A percentile compares a stretch with the other conserved stretches of the same genome.
Evolutionary conservation across 2,888 invertebrate species (phyloP).

Genomic region (Megastigmus dorsalis): DNA sequence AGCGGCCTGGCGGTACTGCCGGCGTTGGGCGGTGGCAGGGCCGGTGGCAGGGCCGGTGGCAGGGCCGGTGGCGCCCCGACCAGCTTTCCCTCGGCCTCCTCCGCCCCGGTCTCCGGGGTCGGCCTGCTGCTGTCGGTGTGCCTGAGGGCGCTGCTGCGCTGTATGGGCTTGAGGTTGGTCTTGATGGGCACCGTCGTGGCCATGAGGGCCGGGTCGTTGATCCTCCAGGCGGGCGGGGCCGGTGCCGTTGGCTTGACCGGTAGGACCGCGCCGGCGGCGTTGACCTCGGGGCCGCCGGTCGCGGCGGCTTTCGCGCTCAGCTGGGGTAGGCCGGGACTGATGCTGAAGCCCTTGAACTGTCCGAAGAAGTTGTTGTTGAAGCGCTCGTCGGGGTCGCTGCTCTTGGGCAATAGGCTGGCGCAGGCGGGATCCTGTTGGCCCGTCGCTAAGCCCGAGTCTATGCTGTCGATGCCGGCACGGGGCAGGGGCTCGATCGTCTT

Average conservation of each 20-base stretch:
- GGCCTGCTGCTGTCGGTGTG: no score
- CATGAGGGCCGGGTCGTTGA: constrained; percentile 57
- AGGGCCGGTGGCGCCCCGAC: constrained; percentile 50
- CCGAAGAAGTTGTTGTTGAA: constrained; percentile 84
- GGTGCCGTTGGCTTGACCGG: constrained; percentile 63
- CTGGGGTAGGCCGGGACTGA: constrained; percentile 80
- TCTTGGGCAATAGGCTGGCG: constrained; percentile 70
- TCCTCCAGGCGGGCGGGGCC: constrained; percentile 65
- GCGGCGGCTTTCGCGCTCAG: constrained; percentile 75
- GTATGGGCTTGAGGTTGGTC: constrained; percentile 65
- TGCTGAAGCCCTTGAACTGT: constrained; percentile 89
- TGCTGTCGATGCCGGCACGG: constrained; percentile 68
- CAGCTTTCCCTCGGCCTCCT: no score
- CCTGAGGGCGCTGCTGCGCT: constrained; percentile 60
- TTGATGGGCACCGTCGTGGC: constrained; percentile 74
- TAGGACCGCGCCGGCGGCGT: constrained; percentile 64
- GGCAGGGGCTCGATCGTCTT: constrained; percentile 71
- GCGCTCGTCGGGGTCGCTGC: constrained; percentile 70
- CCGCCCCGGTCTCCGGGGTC: constrained; percentile 19
- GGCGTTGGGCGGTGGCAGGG: constrained; percentile 80
- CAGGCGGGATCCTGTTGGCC: constrained; percentile 69
- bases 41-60: constrained; percentile 71
- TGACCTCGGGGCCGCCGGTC: constrained; percentile 51
- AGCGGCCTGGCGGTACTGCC: constrained; percentile 82
- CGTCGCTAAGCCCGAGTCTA: constrained; percentile 64